These are phyloP conservation scores for Gracilinanus agilis DNA, from an alignment of 2,113 vertebrate genomes.

Conservation along the genomic window DNA sequence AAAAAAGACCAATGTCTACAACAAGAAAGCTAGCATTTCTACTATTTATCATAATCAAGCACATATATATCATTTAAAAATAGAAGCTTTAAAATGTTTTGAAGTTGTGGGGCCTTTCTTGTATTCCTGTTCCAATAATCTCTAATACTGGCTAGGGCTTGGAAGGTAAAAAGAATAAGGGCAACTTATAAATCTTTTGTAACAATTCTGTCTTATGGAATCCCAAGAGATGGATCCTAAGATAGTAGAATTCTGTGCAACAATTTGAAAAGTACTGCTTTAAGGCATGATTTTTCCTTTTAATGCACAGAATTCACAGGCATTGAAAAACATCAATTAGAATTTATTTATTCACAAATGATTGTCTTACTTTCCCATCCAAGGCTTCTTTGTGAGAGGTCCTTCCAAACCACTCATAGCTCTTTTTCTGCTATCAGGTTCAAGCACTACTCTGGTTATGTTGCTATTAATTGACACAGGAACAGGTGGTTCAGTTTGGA, in stretches of 20 bases:
- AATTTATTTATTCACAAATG: constrained; percentile 46
- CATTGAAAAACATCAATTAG: constrained; percentile 30
- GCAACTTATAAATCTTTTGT: constrained; percentile 37
- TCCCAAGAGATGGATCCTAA: constrained; percentile 22
- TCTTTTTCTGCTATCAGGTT: constrained; percentile 94
- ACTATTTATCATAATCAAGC: not conserved
- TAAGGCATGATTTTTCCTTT: constrained; percentile 47
- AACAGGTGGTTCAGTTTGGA: constrained; percentile 93
- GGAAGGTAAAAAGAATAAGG: constrained; percentile 6
- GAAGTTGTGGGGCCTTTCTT: constrained; percentile 11
- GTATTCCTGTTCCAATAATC: constrained; percentile 16
- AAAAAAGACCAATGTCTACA: not conserved
- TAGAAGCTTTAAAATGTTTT: not conserved
- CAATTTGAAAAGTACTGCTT: constrained; percentile 41
- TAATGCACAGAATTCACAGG: constrained; percentile 39
- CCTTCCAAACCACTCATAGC: constrained; percentile 87
- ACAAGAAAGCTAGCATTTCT: constrained; percentile 24
- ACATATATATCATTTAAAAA: not conserved
- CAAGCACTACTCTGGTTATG: constrained; percentile 90
- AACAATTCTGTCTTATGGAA: constrained; percentile 31
- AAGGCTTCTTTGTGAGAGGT: constrained; percentile 92
- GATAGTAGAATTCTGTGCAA: not conserved
- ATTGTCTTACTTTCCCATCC: constrained; percentile 95
- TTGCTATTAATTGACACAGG: constrained; percentile 87
- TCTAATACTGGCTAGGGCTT: constrained; percentile 6